Evolutionary conservation across 2,888 invertebrate genomes (phyloP), one percentile per base, ranked within the genome.

Genomic region (Dascillus cervinus): DNA sequence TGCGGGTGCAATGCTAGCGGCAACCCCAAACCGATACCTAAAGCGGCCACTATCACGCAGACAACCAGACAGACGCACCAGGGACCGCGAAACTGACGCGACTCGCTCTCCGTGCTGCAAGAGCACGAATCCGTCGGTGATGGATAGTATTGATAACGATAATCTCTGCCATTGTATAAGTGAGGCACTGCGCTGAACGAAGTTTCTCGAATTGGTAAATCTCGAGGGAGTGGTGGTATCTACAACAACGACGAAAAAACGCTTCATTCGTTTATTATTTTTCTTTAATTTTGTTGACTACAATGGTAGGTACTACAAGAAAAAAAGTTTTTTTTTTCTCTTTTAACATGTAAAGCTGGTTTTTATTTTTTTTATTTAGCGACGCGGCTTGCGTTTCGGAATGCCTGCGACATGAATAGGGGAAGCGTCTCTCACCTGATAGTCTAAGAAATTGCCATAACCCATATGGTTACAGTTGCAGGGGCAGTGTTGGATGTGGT

Each of bases 401-500:
- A n/a, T n/a, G n/a, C n/a, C n/a, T n/a, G n/a, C n/a, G n/a, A n/a
- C n/a, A n/a, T n/a, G n/a, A n/a, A n/a, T n/a, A n/a, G n/a, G 10
- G 10, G 6, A 13, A 25, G 25, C 3, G 8, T 14, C 2, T 43
- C 56, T 64, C 66, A 84, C 83, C 79, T 86, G 86, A 70, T 87
- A 88, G 72, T 87, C 87, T 79, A 86, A 81, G 65, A 81, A 87
- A 72, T 89, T 89, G 55, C 89, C 89, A 71, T 86, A 88, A 62
- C 89, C 89, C 83, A 89, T 84, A 73, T 89, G 89, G 73, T 88
- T 86, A 75, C 89, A 89, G 56, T 86, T 82, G 71, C 89, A 89
- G 53, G 85, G 81, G 71, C 89, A 89, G 64, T 79, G 81, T 67
- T 85, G 83, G 65, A 89, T 88, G 73, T 89, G 89, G 65, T 82